These are phyloP conservation scores for Biston betularia DNA, from an alignment of 2,888 invertebrate species.

Conservation along the genomic window DNA sequence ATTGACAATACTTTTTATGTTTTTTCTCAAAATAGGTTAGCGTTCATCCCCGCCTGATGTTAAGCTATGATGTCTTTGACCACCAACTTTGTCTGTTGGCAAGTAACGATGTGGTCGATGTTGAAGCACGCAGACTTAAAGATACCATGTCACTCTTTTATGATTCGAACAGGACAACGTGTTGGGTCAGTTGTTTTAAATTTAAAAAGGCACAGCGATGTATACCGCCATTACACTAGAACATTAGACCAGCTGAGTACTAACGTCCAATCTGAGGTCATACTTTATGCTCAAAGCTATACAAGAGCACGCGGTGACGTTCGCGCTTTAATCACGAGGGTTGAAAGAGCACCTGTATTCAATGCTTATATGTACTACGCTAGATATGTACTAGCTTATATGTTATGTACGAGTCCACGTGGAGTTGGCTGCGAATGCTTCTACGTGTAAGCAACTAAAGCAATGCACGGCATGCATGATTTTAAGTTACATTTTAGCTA, in stretches of 20 bases:
- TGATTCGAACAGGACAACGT: too few relatives aligned
- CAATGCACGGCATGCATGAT: background rate
- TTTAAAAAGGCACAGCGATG: too few relatives aligned
- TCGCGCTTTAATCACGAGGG: constrained; percentile 6
- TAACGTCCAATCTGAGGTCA: background rate
- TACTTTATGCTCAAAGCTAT: constrained; percentile 13
- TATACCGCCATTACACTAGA: too few relatives aligned
- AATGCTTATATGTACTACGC: background rate
- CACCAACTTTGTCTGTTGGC: too few relatives aligned
- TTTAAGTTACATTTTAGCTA: background rate
- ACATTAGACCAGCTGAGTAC: background rate
- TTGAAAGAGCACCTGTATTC: constrained; percentile 9
- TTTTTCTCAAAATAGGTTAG: too few relatives aligned
- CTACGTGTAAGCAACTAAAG: background rate
- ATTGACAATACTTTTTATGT: too few relatives aligned
- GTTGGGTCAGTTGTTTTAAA: too few relatives aligned
- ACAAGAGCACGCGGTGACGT: constrained; percentile 1
- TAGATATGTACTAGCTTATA: background rate
- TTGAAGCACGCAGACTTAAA: too few relatives aligned
- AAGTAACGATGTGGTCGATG: too few relatives aligned
- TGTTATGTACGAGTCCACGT: background rate
- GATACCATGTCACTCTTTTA: too few relatives aligned
- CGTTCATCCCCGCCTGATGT: too few relatives aligned
- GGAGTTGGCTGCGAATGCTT: background rate
- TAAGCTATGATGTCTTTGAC: too few relatives aligned